Percentiles rank a stretch among this genome's conserved stretches.
Conservation (phyloP, 2,113 vertebrate genomes). For the Tetrao urogallus region DNA sequence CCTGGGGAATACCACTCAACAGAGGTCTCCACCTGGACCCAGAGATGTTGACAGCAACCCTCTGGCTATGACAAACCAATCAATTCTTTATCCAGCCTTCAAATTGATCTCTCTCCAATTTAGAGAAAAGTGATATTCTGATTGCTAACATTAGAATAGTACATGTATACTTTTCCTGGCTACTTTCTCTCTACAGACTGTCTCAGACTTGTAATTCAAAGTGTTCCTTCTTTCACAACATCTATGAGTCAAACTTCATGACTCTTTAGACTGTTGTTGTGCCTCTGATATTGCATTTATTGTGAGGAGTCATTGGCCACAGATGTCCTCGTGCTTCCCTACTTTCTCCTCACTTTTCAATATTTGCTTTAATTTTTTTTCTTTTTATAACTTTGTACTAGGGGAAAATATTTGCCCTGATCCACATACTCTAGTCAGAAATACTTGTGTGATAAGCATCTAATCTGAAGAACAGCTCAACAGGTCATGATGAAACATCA, state of each 20-base stretch:
- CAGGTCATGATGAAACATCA: background rate
- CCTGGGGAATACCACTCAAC: too few relatives aligned
- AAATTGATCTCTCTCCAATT: too few relatives aligned
- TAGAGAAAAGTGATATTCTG: too few relatives aligned
- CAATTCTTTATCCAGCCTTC: too few relatives aligned
- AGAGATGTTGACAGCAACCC: too few relatives aligned
- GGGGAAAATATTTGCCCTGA: background rate
- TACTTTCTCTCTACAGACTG: background rate
- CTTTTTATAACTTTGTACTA: background rate
- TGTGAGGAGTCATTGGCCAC: background rate
- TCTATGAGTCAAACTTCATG: background rate
- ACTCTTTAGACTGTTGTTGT: too few relatives aligned
- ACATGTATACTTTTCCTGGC: background rate
- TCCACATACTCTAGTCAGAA: background rate
- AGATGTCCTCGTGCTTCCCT: background rate
- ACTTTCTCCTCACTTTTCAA: background rate
- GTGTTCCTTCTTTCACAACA: background rate
- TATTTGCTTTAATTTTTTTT: background rate
- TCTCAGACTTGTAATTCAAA: background rate
- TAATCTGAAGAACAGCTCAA: background rate
- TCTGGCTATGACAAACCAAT: too few relatives aligned
- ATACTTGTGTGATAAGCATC: background rate
- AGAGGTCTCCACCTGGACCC: too few relatives aligned
- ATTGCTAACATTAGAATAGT: background rate
- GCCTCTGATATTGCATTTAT: background rate